Evolutionary conservation across 2,888 invertebrate species (phyloP).

Genomic region (Sphecodes monilicornis): DNA sequence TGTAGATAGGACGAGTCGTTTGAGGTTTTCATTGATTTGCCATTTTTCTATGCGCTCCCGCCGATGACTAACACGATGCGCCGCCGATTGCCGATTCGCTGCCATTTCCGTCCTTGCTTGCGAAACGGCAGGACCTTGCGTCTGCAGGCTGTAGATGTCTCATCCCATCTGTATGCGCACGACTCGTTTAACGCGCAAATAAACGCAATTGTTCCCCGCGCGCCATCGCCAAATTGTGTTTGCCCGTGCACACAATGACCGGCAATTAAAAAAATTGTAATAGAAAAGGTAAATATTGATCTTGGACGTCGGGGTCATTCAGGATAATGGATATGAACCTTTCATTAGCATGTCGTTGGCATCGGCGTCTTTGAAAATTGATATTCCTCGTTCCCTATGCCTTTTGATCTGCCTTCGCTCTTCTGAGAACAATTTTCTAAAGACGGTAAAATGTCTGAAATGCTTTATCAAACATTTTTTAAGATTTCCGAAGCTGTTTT

Average conservation of each 20-base stretch:
- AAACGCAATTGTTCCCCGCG: constrained; percentile 12
- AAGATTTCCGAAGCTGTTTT: neutral
- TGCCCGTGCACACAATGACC: neutral
- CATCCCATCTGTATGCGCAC: neutral
- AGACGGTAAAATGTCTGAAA: neutral
- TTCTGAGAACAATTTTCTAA: too few relatives aligned
- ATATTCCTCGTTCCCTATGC: neutral
- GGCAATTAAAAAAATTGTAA: constrained; percentile 9
- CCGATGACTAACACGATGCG: constrained; percentile 15
- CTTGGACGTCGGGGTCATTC: neutral
- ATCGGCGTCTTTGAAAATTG: neutral
- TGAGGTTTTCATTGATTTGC: neutral
- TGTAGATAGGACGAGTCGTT: too few relatives aligned
- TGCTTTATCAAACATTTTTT: neutral
- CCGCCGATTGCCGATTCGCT: neutral
- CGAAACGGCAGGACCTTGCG: constrained; percentile 26
- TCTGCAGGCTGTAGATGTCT: constrained; percentile 21
- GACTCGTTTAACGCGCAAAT: constrained; percentile 18
- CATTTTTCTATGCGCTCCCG: constrained; percentile 1
- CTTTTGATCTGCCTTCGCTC: too few relatives aligned
- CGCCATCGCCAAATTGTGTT: neutral
- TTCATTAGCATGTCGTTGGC: neutral
- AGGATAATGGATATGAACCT: neutral
- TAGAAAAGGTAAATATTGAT: constrained; percentile 4
- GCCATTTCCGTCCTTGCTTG: constrained; percentile 36